Evolutionary conservation across 2,888 invertebrate species (phyloP).

Genomic region (Pachycephus smyrnensis): DNA sequence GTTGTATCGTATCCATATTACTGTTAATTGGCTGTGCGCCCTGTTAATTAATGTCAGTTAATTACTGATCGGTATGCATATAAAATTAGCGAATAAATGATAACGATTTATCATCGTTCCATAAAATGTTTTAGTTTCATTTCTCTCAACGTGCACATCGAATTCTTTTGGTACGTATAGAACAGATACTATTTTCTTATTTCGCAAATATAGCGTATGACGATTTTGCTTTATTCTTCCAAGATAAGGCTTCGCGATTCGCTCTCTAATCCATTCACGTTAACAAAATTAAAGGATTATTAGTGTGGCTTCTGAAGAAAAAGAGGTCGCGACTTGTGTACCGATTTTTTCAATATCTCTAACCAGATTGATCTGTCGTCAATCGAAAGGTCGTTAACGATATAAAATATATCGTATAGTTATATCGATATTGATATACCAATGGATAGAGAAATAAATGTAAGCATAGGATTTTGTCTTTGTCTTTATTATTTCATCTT

Average conservation of each 20-base stretch:
- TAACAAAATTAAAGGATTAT: slow-evolving; percentile 32
- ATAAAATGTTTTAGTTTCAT: not conserved
- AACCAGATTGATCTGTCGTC: not conserved
- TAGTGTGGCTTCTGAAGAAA: not conserved
- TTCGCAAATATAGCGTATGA: not conserved
- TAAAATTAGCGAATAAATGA: not conserved
- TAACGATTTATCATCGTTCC: not conserved
- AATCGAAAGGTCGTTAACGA: not conserved
- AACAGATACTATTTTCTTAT: not conserved
- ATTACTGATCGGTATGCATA: not conserved
- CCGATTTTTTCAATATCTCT: not conserved
- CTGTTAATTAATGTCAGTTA: not conserved
- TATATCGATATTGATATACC: not conserved
- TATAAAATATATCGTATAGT: not conserved
- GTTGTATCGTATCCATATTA: not conserved
- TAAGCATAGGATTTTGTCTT: not conserved
- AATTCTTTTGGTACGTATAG: not conserved
- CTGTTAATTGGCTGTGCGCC: not conserved
- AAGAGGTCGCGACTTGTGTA: not conserved
- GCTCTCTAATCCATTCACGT: slow-evolving; percentile 29
- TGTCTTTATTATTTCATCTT: not conserved
- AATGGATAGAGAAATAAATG: not conserved
- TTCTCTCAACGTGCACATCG: not conserved
- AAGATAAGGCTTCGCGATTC: slow-evolving; percentile 28
- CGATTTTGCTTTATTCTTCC: not conserved